These are phyloP conservation scores for Coregonus sp. DNA, from an alignment of 2,797 vertebrate genomes.

Conservation along the genomic window DNA sequence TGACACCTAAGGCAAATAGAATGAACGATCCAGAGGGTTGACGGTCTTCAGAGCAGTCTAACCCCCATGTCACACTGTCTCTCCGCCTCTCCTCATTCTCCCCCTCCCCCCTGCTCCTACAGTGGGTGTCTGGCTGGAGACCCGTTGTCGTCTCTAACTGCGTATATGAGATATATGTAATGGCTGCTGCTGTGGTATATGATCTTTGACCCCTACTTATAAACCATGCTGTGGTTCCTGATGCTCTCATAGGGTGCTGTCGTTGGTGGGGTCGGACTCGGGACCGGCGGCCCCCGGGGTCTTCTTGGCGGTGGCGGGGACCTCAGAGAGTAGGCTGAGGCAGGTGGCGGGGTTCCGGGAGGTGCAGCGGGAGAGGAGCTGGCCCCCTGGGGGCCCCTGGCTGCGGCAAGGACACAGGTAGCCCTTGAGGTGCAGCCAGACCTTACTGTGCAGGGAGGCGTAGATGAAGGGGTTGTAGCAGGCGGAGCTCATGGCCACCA, in stretches of 20 bases:
- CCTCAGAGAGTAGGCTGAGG: constrained; percentile 39
- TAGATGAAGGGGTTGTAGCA: constrained; percentile 85
- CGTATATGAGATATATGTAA: not conserved
- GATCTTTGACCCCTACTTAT: not conserved
- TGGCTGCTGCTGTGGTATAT: not conserved
- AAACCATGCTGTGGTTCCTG: constrained; percentile 2
- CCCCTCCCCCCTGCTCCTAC: not conserved
- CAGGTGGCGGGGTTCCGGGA: constrained; percentile 28
- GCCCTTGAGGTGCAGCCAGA: constrained; percentile 71
- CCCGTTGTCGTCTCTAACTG: not conserved
- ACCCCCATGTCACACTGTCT: not conserved
- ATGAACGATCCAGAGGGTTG: not conserved
- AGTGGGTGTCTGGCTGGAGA: not conserved
- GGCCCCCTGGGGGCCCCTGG: constrained; percentile 21
- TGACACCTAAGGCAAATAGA: not conserved
- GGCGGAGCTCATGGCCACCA: constrained; percentile 80
- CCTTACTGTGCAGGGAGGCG: constrained; percentile 80
- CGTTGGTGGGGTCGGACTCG: not conserved
- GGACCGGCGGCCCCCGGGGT: not conserved
- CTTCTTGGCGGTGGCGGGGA: not conserved
- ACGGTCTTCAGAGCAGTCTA: not conserved
- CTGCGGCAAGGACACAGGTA: constrained; percentile 65
- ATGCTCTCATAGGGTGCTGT: constrained; percentile 37
- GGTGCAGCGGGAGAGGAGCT: constrained; percentile 35
- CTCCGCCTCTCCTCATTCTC: not conserved